A percentile compares a stretch with the other conserved stretches of the same genome.
phyloP scores from a whole-genome alignment of 2,113 vertebrate genomes.

The Setophaga kirtlandii region DNA sequence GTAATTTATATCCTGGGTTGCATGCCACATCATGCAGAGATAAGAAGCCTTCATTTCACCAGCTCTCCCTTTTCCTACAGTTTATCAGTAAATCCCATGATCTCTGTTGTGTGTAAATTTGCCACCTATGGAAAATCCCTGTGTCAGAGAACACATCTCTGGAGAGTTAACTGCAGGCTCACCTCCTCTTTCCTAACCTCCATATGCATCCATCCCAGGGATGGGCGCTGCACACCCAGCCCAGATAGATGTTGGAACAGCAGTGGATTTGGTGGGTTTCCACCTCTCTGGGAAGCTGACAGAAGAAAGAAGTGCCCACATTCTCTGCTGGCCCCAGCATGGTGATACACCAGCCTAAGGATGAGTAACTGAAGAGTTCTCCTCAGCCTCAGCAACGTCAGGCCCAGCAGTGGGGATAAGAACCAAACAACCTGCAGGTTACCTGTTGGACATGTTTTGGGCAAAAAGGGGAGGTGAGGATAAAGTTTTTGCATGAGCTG shows the following conservation, averaged over 20 bases:
- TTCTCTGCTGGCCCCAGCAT: neutral
- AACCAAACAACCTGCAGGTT: neutral
- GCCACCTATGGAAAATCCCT: neutral
- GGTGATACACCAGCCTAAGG: neutral
- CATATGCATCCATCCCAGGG: fast-evolving
- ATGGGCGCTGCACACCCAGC: neutral
- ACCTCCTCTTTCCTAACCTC: neutral
- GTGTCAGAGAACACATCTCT: neutral
- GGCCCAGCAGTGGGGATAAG: neutral
- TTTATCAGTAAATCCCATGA: constrained; percentile 31
- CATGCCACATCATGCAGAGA: neutral
- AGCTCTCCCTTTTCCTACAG: neutral
- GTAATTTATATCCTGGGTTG: constrained; percentile 6
- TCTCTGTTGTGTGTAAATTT: neutral
- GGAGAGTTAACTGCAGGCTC: neutral
- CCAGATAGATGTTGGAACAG: neutral
- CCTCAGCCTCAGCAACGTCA: neutral
- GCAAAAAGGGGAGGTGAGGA: neutral
- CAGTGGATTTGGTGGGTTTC: neutral
- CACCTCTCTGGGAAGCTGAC: neutral
- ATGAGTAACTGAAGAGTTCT: neutral
- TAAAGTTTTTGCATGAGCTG: neutral
- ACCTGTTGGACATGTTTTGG: neutral
- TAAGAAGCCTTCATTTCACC: constrained; percentile 25
- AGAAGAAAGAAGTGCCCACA: neutral